Evolutionary conservation across 2,797 vertebrate genomes (phyloP).

Genomic region (Diplodus sargus): DNA sequence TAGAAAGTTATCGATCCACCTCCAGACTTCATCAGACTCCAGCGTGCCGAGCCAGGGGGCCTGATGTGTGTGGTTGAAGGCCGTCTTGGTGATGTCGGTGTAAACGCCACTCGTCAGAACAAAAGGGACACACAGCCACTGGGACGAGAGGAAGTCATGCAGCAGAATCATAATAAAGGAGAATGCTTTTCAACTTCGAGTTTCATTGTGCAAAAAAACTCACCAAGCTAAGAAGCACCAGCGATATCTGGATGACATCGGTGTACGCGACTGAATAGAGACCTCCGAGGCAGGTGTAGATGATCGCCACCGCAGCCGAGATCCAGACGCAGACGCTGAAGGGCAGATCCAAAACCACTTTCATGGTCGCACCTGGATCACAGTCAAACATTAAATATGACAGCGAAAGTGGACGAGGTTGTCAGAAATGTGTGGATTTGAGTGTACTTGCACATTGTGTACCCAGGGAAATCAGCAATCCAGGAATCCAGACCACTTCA

Average conservation of each 20-base stretch:
- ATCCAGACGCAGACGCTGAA: conserved; percentile 73
- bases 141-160: not conserved
- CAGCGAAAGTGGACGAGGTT: not conserved
- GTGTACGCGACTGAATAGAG: conserved; percentile 52
- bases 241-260: conserved; percentile 66
- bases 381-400: too few relatives aligned
- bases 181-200: not conserved
- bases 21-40: conserved; percentile 61
- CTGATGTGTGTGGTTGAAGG: conserved; percentile 71
- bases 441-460: not conserved
- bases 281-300: conserved; percentile 83
- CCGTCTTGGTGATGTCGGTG: conserved; percentile 72
- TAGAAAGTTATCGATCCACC: conserved; percentile 78
- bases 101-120: conserved; percentile 72
- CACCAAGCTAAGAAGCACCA: conserved; percentile 36
- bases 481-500: conserved; percentile 46
- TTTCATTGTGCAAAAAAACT: not conserved
- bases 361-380: conserved; percentile 79
- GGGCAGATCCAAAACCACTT: conserved; percentile 75
- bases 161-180: too few relatives aligned
- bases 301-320: conserved; percentile 75
- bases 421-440: not conserved
- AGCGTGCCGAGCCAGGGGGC: conserved; percentile 78
- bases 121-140: conserved; percentile 80
- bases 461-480: conserved; percentile 38